phyloP scores from a whole-genome alignment of 2,888 invertebrate species.

The Drosophila mettleri region DNA sequence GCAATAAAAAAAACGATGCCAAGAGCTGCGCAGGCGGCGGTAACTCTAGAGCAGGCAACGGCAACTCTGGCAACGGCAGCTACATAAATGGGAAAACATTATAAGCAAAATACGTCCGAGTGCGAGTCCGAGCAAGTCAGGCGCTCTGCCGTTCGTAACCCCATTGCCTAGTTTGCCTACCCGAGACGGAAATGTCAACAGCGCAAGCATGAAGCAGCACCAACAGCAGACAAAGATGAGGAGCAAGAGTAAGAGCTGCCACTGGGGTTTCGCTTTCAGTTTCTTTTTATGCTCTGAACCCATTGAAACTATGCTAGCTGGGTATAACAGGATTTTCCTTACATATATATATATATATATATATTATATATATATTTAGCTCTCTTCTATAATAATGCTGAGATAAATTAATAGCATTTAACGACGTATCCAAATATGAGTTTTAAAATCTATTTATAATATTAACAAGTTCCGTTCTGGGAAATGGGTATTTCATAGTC shows the following conservation, averaged over 20 bases:
- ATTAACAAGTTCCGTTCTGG: neutral
- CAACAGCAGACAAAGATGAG: neutral
- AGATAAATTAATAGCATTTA: no score
- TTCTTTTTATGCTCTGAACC: conserved; percentile 14
- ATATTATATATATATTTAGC: neutral
- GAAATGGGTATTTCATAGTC: neutral
- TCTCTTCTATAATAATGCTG: no score
- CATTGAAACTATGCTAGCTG: neutral
- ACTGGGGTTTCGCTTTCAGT: conserved; percentile 37
- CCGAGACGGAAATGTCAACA: conserved; percentile 66
- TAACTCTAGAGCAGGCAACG: conserved; percentile 19
- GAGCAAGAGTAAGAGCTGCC: neutral
- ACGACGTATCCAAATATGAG: no score
- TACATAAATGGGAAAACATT: conserved; percentile 69
- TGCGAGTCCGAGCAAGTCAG: conserved; percentile 29
- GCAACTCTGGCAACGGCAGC: conserved; percentile 38
- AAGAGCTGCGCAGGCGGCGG: conserved; percentile 33
- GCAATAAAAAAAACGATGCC: conserved; percentile 68
- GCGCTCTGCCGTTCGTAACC: conserved; percentile 47
- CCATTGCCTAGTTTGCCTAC: conserved; percentile 70
- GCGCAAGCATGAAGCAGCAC: conserved; percentile 9
- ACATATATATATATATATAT: neutral
- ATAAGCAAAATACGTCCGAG: conserved; percentile 64
- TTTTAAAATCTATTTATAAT: neutral
- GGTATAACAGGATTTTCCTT: neutral